Evolutionary conservation across 1,140 invertebrate species (phyloP).

Genomic region (Zophobas atratus): DNA sequence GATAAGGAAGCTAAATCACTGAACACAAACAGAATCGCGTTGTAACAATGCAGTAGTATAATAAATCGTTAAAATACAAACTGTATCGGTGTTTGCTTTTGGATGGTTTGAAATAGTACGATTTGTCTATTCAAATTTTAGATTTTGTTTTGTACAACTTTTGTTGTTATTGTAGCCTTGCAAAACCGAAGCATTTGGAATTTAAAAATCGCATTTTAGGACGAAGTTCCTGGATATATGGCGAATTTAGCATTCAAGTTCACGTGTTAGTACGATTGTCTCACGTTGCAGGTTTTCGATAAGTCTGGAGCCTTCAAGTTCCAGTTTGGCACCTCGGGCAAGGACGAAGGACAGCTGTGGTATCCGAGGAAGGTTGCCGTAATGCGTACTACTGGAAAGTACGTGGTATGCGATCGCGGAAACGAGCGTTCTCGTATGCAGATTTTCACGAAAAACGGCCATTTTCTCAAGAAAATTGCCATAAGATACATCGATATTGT

Average conservation of each 20-base stretch:
- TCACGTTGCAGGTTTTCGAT: slow-evolving; percentile 82
- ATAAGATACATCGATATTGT: slow-evolving; percentile 97
- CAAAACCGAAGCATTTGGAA: too few species aligned
- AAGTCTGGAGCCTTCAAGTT: slow-evolving; percentile 91
- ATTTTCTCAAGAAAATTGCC: slow-evolving; percentile 94
- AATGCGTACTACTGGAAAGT: slow-evolving; percentile 89
- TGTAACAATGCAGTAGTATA: too few species aligned
- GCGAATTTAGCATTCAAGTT: too few species aligned
- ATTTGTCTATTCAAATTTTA: neutral
- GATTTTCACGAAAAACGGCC: slow-evolving; percentile 91
- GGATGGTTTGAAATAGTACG: too few species aligned
- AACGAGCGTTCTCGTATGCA: slow-evolving; percentile 97
- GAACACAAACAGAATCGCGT: too few species aligned
- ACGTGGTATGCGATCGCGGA: slow-evolving; percentile 96
- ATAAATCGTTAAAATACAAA: too few species aligned
- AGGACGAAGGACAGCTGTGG: slow-evolving; percentile 97
- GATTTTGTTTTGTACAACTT: neutral
- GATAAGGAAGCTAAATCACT: too few species aligned
- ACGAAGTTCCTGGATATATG: too few species aligned
- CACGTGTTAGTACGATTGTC: too few species aligned
- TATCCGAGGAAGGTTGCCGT: slow-evolving; percentile 97
- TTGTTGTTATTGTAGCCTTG: neutral
- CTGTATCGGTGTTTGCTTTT: too few species aligned
- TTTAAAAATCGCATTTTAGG: too few species aligned
- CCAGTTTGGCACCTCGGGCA: slow-evolving; percentile 91